These are phyloP conservation scores for Gallinago undulata DNA, from an alignment of 2,113 vertebrate species.

Conservation along the genomic window DNA sequence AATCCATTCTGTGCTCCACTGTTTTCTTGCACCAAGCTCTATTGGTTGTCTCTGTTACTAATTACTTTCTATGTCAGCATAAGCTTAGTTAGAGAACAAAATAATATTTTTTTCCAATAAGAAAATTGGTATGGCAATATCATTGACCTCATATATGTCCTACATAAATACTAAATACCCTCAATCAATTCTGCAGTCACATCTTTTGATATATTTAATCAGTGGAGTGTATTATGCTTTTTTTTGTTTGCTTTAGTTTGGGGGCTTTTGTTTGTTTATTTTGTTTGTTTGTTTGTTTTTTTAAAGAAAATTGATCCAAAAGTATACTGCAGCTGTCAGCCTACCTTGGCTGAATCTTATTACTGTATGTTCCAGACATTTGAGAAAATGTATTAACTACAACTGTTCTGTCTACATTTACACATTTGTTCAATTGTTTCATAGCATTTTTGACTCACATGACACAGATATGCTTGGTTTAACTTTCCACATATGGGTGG, in stretches of 20 bases:
- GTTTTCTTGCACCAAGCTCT: background rate
- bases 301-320: background rate
- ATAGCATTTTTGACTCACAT: background rate
- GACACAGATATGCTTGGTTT: background rate
- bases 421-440: background rate
- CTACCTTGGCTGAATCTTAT: background rate
- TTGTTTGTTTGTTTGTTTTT: background rate
- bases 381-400: background rate
- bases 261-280: too few species aligned
- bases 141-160: too few species aligned
- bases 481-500: background rate
- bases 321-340: background rate
- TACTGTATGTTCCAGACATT: background rate
- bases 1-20: background rate
- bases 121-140: background rate
- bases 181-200: background rate
- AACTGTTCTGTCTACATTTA: background rate
- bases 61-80: background rate
- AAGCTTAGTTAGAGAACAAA: background rate
- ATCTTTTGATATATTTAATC: background rate
- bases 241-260: background rate
- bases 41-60: background rate
- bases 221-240: rapidly evolving
- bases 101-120: background rate
- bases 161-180: background rate